A percentile compares a stretch with the other conserved stretches of the same genome.
Conservation (phyloP, 2,113 vertebrate genomes). For the Garra rufa region DNA sequence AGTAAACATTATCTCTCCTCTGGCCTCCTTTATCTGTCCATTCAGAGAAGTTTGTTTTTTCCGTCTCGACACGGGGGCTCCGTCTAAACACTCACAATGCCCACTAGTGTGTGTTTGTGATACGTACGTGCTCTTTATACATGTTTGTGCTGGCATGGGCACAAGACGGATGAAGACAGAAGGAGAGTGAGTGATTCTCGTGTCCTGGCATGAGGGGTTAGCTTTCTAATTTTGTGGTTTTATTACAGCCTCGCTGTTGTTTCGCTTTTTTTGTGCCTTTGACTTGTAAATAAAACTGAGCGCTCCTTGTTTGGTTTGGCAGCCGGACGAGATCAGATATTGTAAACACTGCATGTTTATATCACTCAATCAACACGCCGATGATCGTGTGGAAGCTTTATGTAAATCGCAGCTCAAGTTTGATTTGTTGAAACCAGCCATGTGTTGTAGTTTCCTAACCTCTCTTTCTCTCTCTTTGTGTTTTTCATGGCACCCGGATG, state of each 20-base stretch:
- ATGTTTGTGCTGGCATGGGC: constrained; percentile 42
- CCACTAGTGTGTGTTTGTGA: constrained; percentile 36
- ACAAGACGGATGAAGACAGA: not conserved
- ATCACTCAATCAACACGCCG: not conserved
- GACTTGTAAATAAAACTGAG: constrained; percentile 24
- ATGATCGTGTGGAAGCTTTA: not conserved
- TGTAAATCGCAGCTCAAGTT: not conserved
- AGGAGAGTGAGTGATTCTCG: constrained; percentile 43
- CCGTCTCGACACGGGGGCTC: constrained; percentile 40
- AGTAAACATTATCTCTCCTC: constrained; percentile 33
- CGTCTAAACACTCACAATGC: constrained; percentile 63
- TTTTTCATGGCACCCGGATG: constrained; percentile 66
- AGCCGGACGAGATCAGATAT: not conserved
- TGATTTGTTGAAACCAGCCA: constrained; percentile 6
- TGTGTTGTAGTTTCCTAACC: not conserved
- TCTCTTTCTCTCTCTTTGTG: constrained; percentile 41
- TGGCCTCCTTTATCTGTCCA: constrained; percentile 57
- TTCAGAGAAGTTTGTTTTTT: constrained; percentile 60
- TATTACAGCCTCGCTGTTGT: not conserved
- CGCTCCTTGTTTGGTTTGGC: constrained; percentile 35
- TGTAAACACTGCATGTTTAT: not conserved
- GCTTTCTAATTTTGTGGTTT: not conserved
- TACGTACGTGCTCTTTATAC: constrained; percentile 23
- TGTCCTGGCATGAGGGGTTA: constrained; percentile 27
- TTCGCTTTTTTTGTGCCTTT: not conserved